Percentiles rank a stretch among this genome's conserved stretches.
phyloP scores from a whole-genome alignment of 2,113 vertebrate genomes.

The Noturus placidus region DNA sequence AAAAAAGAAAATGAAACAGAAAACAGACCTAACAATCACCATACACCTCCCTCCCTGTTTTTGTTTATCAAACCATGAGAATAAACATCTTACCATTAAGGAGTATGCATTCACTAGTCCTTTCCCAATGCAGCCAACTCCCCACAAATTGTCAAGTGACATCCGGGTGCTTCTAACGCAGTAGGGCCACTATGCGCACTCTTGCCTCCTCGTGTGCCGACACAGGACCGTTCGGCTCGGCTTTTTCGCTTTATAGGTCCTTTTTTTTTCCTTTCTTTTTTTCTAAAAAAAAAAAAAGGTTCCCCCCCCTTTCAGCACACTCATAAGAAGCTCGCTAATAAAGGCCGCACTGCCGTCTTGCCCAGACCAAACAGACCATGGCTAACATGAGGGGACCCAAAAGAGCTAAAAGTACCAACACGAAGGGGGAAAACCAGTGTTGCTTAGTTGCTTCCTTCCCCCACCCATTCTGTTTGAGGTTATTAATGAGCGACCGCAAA shows the following conservation, averaged over 20 bases:
- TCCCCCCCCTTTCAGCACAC: constrained; percentile 72
- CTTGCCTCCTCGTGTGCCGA: constrained; percentile 90
- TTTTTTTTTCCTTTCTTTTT: constrained; percentile 73
- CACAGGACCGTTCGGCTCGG: constrained; percentile 85
- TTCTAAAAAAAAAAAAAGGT: constrained; percentile 50
- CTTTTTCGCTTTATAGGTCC: constrained; percentile 80
- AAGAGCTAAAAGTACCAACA: constrained; percentile 57
- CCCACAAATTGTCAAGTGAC: constrained; percentile 99
- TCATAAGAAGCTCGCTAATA: constrained; percentile 88
- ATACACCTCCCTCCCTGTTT: constrained; percentile 73
- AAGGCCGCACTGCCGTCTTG: constrained; percentile 99
- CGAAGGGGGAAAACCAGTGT: constrained; percentile 24
- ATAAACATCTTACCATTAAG: constrained; percentile 82
- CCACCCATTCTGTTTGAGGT: constrained; percentile 52
- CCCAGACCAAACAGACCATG: constrained; percentile 94
- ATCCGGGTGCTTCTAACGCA: constrained; percentile 98
- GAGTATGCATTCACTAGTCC: constrained; percentile 93
- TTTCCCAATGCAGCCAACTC: constrained; percentile 91
- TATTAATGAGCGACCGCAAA: constrained; percentile 67
- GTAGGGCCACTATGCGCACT: constrained; percentile 96
- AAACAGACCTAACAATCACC: constrained; percentile 59
- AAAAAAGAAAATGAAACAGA: constrained; percentile 53
- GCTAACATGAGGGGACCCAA: constrained; percentile 66
- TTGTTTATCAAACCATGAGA: constrained; percentile 69
- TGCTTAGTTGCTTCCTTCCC: constrained; percentile 58